Percentiles rank a stretch among this genome's conserved stretches.
Conservation (phyloP, 1,140 invertebrate genomes). For the Drosophila nikananu region DNA sequence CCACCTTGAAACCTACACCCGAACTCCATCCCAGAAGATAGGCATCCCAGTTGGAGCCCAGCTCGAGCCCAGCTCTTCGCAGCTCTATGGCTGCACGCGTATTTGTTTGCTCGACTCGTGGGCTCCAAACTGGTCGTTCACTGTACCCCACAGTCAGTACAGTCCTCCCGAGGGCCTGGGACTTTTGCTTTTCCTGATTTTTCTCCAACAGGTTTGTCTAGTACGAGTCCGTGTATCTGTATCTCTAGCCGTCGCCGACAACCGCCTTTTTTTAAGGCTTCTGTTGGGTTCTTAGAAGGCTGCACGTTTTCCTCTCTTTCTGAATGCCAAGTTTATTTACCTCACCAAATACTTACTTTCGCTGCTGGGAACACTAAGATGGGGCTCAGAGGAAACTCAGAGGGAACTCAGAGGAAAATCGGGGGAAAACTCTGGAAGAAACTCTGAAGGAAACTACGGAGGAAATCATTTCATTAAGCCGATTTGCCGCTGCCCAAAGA, state of each 20-base stretch:
- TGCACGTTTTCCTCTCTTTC: slow-evolving; percentile 71
- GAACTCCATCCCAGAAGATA: slow-evolving; percentile 11
- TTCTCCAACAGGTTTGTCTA: slow-evolving; percentile 81
- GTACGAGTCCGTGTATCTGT: slow-evolving; percentile 58
- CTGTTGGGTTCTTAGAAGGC: slow-evolving; percentile 73
- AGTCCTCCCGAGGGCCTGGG: slow-evolving; percentile 53
- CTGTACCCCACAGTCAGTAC: slow-evolving; percentile 61
- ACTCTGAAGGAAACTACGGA: not conserved
- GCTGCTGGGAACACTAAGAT: not conserved
- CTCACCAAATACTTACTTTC: slow-evolving; percentile 34
- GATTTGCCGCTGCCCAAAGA: slow-evolving; percentile 60
- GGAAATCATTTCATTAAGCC: slow-evolving; percentile 61
- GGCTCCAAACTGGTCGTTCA: slow-evolving; percentile 76
- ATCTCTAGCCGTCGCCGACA: slow-evolving; percentile 2
- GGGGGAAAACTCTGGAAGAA: not conserved
- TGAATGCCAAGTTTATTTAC: slow-evolving; percentile 68
- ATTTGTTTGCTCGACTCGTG: slow-evolving; percentile 77
- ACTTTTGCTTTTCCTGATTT: slow-evolving; percentile 72
- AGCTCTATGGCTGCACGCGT: slow-evolving; percentile 75
- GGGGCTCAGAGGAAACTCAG: not conserved
- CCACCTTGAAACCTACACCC: not conserved
- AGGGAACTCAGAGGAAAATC: not conserved
- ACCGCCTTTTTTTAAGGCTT: slow-evolving; percentile 38
- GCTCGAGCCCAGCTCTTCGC: slow-evolving; percentile 20
- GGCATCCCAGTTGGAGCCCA: slow-evolving; percentile 25